Base-by-base conservation (phyloP, 2,888 invertebrate genomes). In the Anorthoa munda region DNA sequence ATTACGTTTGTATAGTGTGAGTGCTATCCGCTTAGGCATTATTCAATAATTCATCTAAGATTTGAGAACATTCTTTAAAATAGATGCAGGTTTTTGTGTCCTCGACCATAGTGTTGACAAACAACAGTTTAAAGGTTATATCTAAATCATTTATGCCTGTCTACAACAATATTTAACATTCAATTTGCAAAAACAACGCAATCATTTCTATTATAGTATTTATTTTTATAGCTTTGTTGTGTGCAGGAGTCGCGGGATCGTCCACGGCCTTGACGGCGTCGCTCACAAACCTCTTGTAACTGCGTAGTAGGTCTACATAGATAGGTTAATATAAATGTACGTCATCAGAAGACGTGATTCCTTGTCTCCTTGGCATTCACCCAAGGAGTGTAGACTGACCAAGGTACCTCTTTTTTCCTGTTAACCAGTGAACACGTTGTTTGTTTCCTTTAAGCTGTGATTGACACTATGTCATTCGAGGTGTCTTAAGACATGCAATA, bases 231-330 rank as follows among this genome's bases (percentile, higher is more conserved):
- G 85, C 77, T 82, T 86, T 89, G 86, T 89, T 90, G 86, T 85
- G 87, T 89, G 88, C 90, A 83, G 85, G 86, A 86, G 88, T 77
- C 69, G 75, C 71, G 64, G 88, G 88, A 89, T 87, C 88, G 82
- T 79, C 74, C 61, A 77, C 80, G 90, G 76, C 91, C 91, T 91
- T 91, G 90, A 83, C 65, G 65, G 66, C 59, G 72, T 83, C 81
- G 83, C 81, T 82, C 81, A 82, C 84, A 85, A 85, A 83, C 64
- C 81, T 83, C 55, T 60, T 48, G 66, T 23, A 69, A 64, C 66
- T 81, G 79, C 79, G 83, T 53, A 66, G 70, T 74, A 63, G 66
- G 48, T 64, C 26, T 4, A 17, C 55, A 51, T 18, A n/a, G 11
- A n/a, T 45, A 26, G 23, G 26, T 63, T 23, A 21, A 31, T 39